Conservation (phyloP, 2,888 invertebrate species). For the Chymomyza amoena region DNA sequence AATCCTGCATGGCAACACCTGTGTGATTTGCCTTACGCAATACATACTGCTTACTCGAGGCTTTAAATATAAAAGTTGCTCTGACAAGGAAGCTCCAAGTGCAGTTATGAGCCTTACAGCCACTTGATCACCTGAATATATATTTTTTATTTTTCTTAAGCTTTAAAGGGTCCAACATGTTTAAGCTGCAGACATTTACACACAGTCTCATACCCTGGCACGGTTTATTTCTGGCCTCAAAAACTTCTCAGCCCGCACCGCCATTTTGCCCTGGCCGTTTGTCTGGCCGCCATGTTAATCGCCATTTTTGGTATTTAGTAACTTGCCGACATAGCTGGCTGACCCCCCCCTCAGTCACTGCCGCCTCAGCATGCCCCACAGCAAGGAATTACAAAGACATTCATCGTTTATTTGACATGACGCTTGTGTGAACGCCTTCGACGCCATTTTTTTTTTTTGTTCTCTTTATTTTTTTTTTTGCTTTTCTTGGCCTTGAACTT, state of each 20-base stretch:
- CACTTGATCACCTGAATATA: not conserved
- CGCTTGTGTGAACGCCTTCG: not conserved
- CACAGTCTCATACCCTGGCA: not conserved
- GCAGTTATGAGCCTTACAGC: too few relatives aligned
- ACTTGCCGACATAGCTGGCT: not conserved
- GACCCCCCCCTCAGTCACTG: too few relatives aligned
- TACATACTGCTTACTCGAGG: too few relatives aligned
- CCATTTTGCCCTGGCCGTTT: not conserved
- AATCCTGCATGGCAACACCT: too few relatives aligned
- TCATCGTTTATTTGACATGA: slow-evolving; percentile 1
- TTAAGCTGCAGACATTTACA: not conserved
- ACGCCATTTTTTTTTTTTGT: not conserved
- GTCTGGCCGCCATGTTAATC: not conserved
- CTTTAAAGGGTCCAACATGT: not conserved
- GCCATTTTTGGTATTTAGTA: slow-evolving; percentile 2
- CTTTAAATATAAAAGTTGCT: too few relatives aligned
- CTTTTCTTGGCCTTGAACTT: slow-evolving; percentile 1
- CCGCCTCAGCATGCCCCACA: not conserved
- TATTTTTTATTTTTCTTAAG: not conserved
- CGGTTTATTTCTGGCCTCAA: not conserved
- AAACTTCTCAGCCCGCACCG: not conserved
- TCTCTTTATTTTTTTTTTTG: not conserved
- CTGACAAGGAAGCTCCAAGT: too few relatives aligned
- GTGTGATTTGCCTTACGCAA: too few relatives aligned
- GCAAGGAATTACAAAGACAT: slow-evolving; percentile 1